Conservation (phyloP, 2,113 vertebrate genomes). For the Lasiurus cinereus region DNA sequence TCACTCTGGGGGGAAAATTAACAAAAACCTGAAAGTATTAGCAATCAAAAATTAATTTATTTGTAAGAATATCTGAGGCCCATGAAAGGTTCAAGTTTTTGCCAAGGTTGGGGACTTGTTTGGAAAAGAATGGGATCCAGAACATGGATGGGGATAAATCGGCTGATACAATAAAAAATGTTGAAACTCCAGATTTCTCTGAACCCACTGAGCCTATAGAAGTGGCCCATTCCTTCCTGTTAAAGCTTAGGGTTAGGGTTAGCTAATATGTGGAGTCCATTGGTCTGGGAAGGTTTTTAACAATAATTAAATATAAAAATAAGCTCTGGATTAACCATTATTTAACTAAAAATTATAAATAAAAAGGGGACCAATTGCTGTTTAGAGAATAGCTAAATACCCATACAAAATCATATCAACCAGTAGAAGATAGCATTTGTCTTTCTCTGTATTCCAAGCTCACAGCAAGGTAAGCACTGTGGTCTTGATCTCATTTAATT, state of each 20-base stretch:
- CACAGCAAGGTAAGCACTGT: background rate
- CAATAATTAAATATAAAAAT: background rate
- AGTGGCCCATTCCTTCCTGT: background rate
- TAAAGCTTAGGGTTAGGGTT: background rate
- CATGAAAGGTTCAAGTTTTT: background rate
- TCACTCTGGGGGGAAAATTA: background rate
- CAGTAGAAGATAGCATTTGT: background rate
- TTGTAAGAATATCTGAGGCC: background rate
- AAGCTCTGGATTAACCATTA: background rate
- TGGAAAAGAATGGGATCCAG: background rate
- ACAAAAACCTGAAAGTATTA: background rate
- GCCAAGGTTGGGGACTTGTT: background rate
- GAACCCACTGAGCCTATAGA: background rate
- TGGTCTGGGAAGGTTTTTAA: background rate
- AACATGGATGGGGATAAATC: background rate
- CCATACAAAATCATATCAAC: background rate
- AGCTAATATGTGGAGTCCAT: background rate
- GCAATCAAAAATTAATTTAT: slow-evolving; percentile 28
- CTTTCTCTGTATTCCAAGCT: background rate
- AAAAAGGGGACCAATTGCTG: background rate
- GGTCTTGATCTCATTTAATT: background rate
- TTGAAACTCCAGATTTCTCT: background rate
- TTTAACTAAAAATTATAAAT: slow-evolving; percentile 38
- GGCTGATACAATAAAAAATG: background rate
- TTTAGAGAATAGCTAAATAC: background rate